Evolutionary conservation across 2,797 vertebrate genomes (phyloP), one percentile per base, ranked within the genome.

Genomic region (Schizopygopsis malacanthus): DNA sequence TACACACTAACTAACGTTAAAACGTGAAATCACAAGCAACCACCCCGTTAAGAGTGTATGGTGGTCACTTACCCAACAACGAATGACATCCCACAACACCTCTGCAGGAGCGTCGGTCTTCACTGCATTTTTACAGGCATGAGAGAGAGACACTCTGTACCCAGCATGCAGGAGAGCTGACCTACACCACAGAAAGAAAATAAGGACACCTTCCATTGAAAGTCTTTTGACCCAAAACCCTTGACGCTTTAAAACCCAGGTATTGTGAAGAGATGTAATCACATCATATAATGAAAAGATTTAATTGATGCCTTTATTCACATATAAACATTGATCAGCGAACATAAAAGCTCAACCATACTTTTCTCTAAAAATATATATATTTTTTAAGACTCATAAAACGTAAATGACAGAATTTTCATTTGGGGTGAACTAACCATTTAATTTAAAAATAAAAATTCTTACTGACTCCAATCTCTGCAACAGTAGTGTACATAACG

Each of bases 31-130:
- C 50, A 1, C 50, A 52, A 52, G 6, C 15, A 52, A 52, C 50
- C 50, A 52, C 50, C 50, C 50, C 15, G n/a, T n/a, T 59, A 59
- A n/a, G 22, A 25, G 70, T 12, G 2, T 45, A 63, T 37, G 20
- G 7, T 0, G n/a, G 13, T 43, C 15, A 25, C 87, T 87, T 73
- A 98, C 98, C 97, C 98, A 99, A 94, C 96, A 96, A 73, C 97
- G 95, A 97, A 98, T 97, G 92, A 98, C 91, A 91, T 98, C 97
- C 98, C 98, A 99, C 87, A 99, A 84, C 28, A 89, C 93, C 0
- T 91, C 85, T 0, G 96, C 86, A 0, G 97, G 95, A 0, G 97
- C 97, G 0, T 98, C 95, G 0, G 97, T 98, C 92, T 99, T 99
- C 41, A 99, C 90, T 0, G 96, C 96, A 0, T 97, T 98, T 87